These are phyloP conservation scores for Palythoa heliodiscus DNA, from an alignment of 92 coral and sea anemone species.

Conservation along the genomic window DNA sequence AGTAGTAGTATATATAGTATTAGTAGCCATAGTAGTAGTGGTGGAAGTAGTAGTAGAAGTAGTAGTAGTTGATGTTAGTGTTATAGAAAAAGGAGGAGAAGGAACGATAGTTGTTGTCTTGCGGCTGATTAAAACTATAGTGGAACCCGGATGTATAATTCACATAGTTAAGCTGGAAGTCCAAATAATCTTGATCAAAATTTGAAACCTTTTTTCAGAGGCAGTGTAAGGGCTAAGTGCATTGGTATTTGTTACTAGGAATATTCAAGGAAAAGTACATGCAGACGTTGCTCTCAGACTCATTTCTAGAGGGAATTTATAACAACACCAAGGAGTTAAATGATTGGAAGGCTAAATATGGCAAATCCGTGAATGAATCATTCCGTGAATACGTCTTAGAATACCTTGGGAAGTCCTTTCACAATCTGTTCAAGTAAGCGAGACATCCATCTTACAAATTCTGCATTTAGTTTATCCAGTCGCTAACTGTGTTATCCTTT, in stretches of 20 bases:
- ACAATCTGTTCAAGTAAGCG: slow-evolving; percentile 63
- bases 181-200: too few relatives aligned
- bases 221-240: too few relatives aligned
- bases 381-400: slow-evolving; percentile 64
- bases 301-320: slow-evolving; percentile 47
- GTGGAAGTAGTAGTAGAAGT: too few relatives aligned
- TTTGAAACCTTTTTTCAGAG: too few relatives aligned
- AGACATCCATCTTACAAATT: not conserved
- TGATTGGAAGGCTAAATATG: slow-evolving; percentile 62
- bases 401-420: slow-evolving; percentile 69
- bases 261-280: slow-evolving; percentile 69
- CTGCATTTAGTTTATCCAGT: not conserved
- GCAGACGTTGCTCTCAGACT: slow-evolving; percentile 34
- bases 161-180: too few relatives aligned
- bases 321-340: slow-evolving; percentile 59
- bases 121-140: too few relatives aligned
- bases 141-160: too few relatives aligned
- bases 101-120: too few relatives aligned
- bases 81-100: too few relatives aligned
- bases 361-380: slow-evolving; percentile 78
- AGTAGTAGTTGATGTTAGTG: too few relatives aligned
- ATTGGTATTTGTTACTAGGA: slow-evolving; percentile 50
- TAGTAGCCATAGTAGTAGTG: too few relatives aligned
- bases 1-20: too few relatives aligned
- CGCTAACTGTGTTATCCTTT: not conserved